A percentile compares a stretch with the other conserved stretches of the same genome.
Conservation (phyloP, 1,140 invertebrate genomes). For the Sesamia nonagrioides region DNA sequence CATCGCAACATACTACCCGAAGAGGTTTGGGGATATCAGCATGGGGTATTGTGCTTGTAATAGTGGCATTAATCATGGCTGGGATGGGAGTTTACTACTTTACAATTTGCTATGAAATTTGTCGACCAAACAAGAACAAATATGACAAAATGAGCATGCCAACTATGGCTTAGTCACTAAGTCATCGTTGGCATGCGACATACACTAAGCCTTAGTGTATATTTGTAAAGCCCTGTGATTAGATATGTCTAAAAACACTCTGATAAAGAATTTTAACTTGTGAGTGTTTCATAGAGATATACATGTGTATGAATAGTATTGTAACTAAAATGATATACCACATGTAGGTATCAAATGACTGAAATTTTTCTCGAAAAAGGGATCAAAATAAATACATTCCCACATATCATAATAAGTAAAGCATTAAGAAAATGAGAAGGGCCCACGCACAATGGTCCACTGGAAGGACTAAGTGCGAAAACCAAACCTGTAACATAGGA, state of each 20-base stretch:
- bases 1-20: slow-evolving; percentile 58
- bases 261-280: background rate
- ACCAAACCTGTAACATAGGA: no score
- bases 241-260: slow-evolving; percentile 19
- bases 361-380: slow-evolving; percentile 3
- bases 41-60: slow-evolving; percentile 88
- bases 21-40: slow-evolving; percentile 88
- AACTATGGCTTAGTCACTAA: slow-evolving; percentile 82
- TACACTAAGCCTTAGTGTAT: no score
- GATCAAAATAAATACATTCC: slow-evolving; percentile 18
- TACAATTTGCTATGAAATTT: slow-evolving; percentile 89
- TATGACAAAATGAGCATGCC: slow-evolving; percentile 89
- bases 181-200: no score
- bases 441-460: no score
- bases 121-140: slow-evolving; percentile 88
- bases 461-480: no score
- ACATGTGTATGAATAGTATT: background rate
- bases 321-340: background rate
- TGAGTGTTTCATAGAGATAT: background rate
- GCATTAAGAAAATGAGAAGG: no score
- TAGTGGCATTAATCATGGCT: slow-evolving; percentile 86
- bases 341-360: background rate
- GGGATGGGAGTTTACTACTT: slow-evolving; percentile 89
- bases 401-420: background rate
- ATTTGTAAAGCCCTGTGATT: slow-evolving; percentile 35